Evolutionary conservation across 2,888 invertebrate species (phyloP).

Genomic region (Drosophila tanythrix): DNA sequence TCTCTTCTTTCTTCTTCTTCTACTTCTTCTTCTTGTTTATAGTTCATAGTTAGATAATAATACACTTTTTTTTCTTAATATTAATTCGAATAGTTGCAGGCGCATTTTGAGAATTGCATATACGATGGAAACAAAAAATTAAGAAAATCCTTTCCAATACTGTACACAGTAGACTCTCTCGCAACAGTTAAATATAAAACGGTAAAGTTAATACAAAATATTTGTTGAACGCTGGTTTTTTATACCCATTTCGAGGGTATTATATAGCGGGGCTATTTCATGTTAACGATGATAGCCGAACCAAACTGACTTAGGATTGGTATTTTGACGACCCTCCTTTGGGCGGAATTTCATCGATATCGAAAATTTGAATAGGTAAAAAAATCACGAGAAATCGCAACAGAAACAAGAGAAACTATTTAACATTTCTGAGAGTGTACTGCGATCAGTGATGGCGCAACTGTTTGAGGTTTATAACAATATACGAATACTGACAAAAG

Average conservation of each 20-base stretch:
- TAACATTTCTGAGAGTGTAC: neutral
- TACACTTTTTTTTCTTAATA: slow-evolving; percentile 18
- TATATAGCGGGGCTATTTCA: neutral
- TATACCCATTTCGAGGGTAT: too few species aligned
- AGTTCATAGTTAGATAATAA: slow-evolving; percentile 23
- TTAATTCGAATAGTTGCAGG: slow-evolving; percentile 9
- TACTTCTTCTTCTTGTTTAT: slow-evolving; percentile 13
- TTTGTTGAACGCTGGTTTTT: too few species aligned
- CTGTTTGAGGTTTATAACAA: slow-evolving; percentile 4
- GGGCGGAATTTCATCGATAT: neutral
- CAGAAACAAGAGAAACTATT: neutral
- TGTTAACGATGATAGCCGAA: neutral
- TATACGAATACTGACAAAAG: slow-evolving; percentile 40
- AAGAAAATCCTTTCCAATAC: neutral
- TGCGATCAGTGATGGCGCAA: neutral
- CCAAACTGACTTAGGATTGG: neutral
- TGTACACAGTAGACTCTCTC: slow-evolving; percentile 5
- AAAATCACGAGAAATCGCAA: neutral
- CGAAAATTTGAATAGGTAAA: neutral
- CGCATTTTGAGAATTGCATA: slow-evolving; percentile 46
- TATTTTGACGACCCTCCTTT: rapidly evolving
- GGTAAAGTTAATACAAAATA: neutral
- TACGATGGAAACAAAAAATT: slow-evolving; percentile 15
- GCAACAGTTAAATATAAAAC: neutral
- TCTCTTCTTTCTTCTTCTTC: slow-evolving; percentile 12